These are phyloP conservation scores for Danio albolineatus DNA, from an alignment of 2,797 vertebrate species.

Conservation along the genomic window DNA sequence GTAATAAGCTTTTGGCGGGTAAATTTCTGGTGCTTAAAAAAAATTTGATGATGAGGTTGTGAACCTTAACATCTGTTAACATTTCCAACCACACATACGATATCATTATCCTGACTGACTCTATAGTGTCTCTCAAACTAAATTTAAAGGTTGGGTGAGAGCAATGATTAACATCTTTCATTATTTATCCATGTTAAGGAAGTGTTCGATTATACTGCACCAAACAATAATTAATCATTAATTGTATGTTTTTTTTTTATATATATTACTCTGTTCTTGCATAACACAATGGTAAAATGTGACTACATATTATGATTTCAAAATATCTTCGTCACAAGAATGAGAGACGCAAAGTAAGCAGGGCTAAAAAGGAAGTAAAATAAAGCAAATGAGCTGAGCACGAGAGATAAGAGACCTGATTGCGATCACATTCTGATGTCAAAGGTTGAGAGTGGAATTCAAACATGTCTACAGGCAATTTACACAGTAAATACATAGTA, in stretches of 20 bases:
- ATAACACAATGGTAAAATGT: background rate
- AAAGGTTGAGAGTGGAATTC: too few species aligned
- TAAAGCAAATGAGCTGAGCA: too few species aligned
- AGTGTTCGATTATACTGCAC: background rate
- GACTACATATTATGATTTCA: background rate
- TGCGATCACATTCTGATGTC: too few species aligned
- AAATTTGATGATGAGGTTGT: background rate
- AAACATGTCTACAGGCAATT: too few species aligned
- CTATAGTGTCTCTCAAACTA: background rate
- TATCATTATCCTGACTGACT: background rate
- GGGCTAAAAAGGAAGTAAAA: background rate
- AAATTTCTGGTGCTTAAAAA: slow-evolving; percentile 2
- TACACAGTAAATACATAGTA: too few species aligned
- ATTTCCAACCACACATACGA: background rate
- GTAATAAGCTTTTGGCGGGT: background rate
- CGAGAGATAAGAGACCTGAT: too few species aligned
- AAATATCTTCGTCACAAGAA: background rate
- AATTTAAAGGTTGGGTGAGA: background rate
- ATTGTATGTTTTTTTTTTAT: background rate
- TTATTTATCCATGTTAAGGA: background rate
- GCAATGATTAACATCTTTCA: background rate
- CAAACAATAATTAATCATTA: background rate
- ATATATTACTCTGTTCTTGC: background rate
- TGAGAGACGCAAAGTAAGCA: background rate
- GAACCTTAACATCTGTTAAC: background rate